phyloP scores from a whole-genome alignment of 2,888 invertebrate genomes.

The Parnassius glacialis region DNA sequence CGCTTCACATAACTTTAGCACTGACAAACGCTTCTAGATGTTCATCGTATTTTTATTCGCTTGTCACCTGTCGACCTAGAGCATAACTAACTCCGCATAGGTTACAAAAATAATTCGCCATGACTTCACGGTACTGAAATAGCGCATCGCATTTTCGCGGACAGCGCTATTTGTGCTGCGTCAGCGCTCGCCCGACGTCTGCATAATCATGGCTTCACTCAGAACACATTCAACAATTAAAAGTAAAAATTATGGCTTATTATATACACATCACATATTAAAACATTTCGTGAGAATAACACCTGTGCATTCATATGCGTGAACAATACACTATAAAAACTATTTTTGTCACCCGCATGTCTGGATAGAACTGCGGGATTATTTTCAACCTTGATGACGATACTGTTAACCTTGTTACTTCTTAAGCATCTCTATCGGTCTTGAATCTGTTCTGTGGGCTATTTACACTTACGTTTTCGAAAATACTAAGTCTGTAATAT shows the following conservation, averaged over 20 bases:
- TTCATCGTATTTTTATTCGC: conserved; percentile 46
- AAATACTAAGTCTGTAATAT: too few species aligned
- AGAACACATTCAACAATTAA: conserved; percentile 7
- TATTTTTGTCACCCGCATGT: conserved; percentile 52
- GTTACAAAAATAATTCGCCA: conserved; percentile 71
- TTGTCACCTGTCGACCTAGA: conserved; percentile 63
- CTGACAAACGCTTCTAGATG: conserved; percentile 69
- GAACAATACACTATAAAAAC: conserved; percentile 35
- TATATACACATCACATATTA: conserved; percentile 2
- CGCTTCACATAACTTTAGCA: conserved; percentile 69
- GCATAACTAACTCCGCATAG: conserved; percentile 62
- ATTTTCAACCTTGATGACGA: conserved; percentile 74
- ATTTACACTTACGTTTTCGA: not conserved
- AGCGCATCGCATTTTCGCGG: conserved; percentile 52
- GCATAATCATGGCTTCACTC: conserved; percentile 25
- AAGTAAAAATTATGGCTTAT: not conserved
- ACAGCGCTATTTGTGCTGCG: conserved; percentile 34
- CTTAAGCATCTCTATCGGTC: conserved; percentile 59
- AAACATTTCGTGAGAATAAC: not conserved
- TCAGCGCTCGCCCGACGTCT: conserved; percentile 30
- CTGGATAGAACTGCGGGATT: conserved; percentile 57
- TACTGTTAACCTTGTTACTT: conserved; percentile 70
- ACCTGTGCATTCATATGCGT: conserved; percentile 7
- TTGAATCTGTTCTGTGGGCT: conserved; percentile 40
- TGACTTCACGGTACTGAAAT: conserved; percentile 74